Evolutionary conservation across 2,888 invertebrate species (phyloP).

Genomic region (Trachelus stipa): DNA sequence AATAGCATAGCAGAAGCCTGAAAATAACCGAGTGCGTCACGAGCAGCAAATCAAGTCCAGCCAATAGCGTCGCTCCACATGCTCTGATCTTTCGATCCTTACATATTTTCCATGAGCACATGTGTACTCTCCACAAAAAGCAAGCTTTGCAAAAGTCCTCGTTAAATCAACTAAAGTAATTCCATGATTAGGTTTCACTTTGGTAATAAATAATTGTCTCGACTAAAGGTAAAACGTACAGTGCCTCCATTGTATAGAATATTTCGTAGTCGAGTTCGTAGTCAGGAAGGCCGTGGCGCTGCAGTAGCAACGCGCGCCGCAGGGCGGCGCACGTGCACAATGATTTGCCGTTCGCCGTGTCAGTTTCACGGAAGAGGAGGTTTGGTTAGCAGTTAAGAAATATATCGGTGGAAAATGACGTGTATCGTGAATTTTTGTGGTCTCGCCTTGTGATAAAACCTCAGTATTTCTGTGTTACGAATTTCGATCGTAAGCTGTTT

Average conservation of each 20-base stretch:
- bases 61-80: conserved; percentile 70
- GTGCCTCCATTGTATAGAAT: neutral
- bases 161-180: neutral
- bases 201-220: neutral
- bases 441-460: conserved; percentile 46
- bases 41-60: conserved; percentile 39
- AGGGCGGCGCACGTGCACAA: conserved; percentile 42
- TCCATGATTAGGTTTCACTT: neutral
- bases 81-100: conserved; percentile 45
- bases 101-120: neutral
- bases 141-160: neutral
- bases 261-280: neutral
- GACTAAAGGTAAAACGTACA: neutral
- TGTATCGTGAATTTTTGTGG: conserved; percentile 46
- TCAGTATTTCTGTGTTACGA: neutral
- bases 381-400: conserved; percentile 45
- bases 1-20: conserved; percentile 61
- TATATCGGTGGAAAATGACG: conserved; percentile 43
- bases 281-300: conserved; percentile 10
- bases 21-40: conserved; percentile 61
- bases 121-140: neutral
- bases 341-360: conserved; percentile 42
- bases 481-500: neutral
- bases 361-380: conserved; percentile 53
- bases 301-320: conserved; percentile 33